Evolutionary conservation across 2,113 vertebrate species (phyloP), one percentile per base, ranked within the genome.

Genomic region (Dipodomys ordii): DNA sequence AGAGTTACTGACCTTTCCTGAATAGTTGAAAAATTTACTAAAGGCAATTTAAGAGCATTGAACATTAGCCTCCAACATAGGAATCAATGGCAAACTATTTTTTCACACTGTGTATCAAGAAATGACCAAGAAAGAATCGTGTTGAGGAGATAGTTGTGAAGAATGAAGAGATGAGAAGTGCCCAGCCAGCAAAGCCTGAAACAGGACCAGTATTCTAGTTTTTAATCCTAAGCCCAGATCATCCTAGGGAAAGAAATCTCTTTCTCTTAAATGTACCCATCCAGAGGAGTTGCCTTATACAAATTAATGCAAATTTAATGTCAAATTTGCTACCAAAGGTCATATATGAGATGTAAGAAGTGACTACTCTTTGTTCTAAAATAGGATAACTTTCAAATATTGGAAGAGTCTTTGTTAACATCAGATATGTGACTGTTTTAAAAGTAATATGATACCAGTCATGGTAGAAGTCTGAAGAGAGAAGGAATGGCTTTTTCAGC

Each of bases 21-120:
- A 22, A 71, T 77, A 67, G n/a, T 32, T 57, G 20, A 71, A 83
- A 83, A 83, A 80, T 27, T 92, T 88, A 57, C 49, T 86, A 87
- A 93, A 91, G 28, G 18, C 28, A 90, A 68, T 28, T 79, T 74
- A 80, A 81, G 49, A 53, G 35, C 46, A 74, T 72, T 87, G 68
- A 83, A 95, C 15, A 72, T 88, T 87, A 85, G n/a, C 22, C 6
- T 93, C 77, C 80, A 84, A 44, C 62, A 68, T 46, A 62, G 30
- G 86, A 62, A 94, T 91, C 32, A 72, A 3, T 79, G 65, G 62
- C 44, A 87, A 93, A 78, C 67, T 86, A 16, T 87, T 92, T 67
- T 39, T 76, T 27, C 30, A 60, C 39, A 64, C 10, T 53, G 32
- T 67, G 10, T 67, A n/a, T 79, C 30, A 69, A n/a, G 12, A 65